Percentiles rank a stretch among this genome's conserved stretches.
phyloP scores from a whole-genome alignment of 2,797 vertebrate species.

The Calcarius lapponicus region DNA sequence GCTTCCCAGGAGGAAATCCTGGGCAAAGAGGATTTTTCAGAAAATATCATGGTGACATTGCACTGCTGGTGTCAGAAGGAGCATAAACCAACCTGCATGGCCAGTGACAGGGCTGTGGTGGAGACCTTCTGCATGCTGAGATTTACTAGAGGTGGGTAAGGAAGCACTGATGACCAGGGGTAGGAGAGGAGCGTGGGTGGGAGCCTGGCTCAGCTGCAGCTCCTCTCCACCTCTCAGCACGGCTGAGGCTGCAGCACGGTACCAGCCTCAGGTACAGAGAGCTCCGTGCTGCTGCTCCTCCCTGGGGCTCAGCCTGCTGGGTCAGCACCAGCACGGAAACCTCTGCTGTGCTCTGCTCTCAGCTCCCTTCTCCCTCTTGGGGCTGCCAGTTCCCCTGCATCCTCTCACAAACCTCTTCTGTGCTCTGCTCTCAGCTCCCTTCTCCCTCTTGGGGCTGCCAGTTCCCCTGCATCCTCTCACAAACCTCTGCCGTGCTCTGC shows the following conservation, averaged over 20 bases:
- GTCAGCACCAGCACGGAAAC: rapidly evolving
- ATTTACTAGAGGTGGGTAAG: neutral
- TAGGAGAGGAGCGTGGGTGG: neutral
- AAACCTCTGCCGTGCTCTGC: too few species aligned
- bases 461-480: too few species aligned
- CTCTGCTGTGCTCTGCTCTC: neutral
- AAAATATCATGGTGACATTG: neutral
- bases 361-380: neutral
- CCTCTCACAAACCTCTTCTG: neutral
- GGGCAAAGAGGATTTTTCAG: too few species aligned
- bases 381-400: rapidly evolving
- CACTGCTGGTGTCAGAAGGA: neutral
- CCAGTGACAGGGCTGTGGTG: neutral
- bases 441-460: too few species aligned
- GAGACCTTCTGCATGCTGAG: neutral
- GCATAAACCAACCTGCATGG: neutral
- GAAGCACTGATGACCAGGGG: neutral
- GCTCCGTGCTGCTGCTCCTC: neutral
- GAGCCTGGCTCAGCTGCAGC: neutral
- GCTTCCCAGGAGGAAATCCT: too few species aligned
- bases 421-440: neutral
- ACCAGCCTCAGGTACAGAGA: neutral
- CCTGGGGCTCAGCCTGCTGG: rapidly evolving
- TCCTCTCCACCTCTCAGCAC: neutral
- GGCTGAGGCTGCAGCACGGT: neutral